Evolutionary conservation across 2,113 vertebrate species (phyloP).

Genomic region (Chaetodon trifascialis): DNA sequence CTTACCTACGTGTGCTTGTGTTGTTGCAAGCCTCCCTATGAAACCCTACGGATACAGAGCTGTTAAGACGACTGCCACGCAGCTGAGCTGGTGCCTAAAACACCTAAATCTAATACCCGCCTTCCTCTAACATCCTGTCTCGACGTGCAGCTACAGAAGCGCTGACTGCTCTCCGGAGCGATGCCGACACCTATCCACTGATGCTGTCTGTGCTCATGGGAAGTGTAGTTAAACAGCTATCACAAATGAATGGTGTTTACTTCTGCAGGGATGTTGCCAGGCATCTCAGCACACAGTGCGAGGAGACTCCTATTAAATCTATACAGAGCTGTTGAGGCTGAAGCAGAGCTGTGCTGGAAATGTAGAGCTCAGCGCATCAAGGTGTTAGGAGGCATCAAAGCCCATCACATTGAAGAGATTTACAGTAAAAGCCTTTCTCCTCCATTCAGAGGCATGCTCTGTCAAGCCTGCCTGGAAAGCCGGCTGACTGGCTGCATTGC

Average conservation of each 20-base stretch:
- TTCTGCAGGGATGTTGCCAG: conserved; percentile 47
- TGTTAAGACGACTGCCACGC: conserved; percentile 35
- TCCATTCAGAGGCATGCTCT: conserved; percentile 47
- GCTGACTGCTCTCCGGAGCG: conserved; percentile 46
- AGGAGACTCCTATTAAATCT: conserved; percentile 61
- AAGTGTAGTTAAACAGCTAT: conserved; percentile 66
- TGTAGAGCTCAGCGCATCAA: conserved; percentile 57
- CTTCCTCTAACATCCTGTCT: conserved; percentile 51
- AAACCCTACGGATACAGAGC: conserved; percentile 31
- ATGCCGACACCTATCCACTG: conserved; percentile 45
- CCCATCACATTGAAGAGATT: conserved; percentile 57
- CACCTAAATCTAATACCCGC: conserved; percentile 53
- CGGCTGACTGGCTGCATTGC: conserved; percentile 28
- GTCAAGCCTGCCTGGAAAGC: conserved; percentile 33
- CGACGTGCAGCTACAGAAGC: conserved; percentile 40
- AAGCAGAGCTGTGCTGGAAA: conserved; percentile 41
- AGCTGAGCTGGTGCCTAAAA: conserved; percentile 35
- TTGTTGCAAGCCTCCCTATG: conserved; percentile 19
- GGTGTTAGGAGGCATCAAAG: conserved; percentile 65
- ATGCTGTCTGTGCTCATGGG: conserved; percentile 60
- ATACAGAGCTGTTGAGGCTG: conserved; percentile 52
- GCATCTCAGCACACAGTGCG: conserved; percentile 30
- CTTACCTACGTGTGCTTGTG: conserved; percentile 25
- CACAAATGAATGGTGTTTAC: conserved; percentile 55
- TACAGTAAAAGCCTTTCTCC: conserved; percentile 63